A percentile compares a stretch with the other conserved stretches of the same genome.
Conservation (phyloP, 2,113 vertebrate genomes). For the Brachypodius melanocephalos region DNA sequence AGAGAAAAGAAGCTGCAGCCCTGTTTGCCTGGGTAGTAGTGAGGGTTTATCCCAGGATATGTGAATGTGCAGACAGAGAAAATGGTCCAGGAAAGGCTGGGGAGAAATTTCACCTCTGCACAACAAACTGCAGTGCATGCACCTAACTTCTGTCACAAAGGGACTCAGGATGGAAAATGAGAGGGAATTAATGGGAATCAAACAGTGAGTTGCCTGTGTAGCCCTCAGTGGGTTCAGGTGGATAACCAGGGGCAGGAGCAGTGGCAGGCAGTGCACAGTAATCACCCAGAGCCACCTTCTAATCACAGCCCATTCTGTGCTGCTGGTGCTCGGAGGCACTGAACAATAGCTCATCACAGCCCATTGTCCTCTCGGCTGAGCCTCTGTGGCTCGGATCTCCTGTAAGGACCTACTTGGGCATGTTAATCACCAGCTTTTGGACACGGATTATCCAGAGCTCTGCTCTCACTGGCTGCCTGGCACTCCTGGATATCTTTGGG, state of each 20-base stretch:
- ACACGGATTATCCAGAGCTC: not conserved
- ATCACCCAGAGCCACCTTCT: not conserved
- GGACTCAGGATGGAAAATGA: not conserved
- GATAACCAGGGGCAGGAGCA: not conserved
- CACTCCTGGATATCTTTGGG: not conserved
- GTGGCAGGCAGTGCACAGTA: not conserved
- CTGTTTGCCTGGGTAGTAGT: not conserved
- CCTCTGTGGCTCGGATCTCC: not conserved
- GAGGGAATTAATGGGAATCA: not conserved
- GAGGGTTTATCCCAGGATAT: not conserved
- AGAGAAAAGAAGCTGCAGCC: not conserved
- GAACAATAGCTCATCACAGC: constrained; percentile 55
- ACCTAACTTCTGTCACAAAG: not conserved
- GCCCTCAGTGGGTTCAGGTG: not conserved
- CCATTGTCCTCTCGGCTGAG: constrained; percentile 20
- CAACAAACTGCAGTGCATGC: not conserved
- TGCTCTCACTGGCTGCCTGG: not conserved
- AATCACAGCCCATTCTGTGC: constrained; percentile 33
- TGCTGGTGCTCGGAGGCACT: not conserved
- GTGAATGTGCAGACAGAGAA: not conserved
- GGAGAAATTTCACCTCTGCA: not conserved
- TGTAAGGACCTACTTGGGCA: not conserved
- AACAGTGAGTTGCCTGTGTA: not conserved
- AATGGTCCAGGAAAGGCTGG: not conserved
- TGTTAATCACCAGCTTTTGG: constrained; percentile 23